These are phyloP conservation scores for Drosophila limbata DNA, from an alignment of 2,888 invertebrate species.

Conservation along the genomic window DNA sequence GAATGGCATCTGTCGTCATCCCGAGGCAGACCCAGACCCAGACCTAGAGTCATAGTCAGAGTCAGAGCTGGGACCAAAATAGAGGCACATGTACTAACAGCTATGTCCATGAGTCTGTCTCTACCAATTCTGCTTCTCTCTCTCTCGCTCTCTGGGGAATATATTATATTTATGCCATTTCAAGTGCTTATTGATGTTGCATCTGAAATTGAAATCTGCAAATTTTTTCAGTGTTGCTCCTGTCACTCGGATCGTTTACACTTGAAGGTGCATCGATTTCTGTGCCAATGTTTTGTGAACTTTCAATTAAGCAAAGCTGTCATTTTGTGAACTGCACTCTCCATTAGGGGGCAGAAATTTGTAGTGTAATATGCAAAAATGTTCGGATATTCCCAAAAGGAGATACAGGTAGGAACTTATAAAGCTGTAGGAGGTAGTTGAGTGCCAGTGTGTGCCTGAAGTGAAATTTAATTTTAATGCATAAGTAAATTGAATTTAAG, in stretches of 20 bases:
- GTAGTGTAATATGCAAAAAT: conserved; percentile 35
- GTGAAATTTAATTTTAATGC: conserved; percentile 64
- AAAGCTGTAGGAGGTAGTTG: neutral
- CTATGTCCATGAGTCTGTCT: conserved; percentile 21
- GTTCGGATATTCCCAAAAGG: conserved; percentile 1
- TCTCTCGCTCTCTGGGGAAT: conserved; percentile 28
- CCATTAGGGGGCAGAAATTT: conserved; percentile 18
- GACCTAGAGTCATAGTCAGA: neutral
- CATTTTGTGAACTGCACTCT: conserved; percentile 46
- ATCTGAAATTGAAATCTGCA: conserved; percentile 79
- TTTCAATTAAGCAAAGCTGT: conserved; percentile 69
- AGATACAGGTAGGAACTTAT: neutral
- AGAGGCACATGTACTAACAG: conserved; percentile 29
- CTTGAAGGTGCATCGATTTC: conserved; percentile 51
- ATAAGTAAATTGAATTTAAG: conserved; percentile 75
- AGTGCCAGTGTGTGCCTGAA: conserved; percentile 1
- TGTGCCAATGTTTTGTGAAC: conserved; percentile 48
- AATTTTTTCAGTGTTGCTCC: conserved; percentile 31
- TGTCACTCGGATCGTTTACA: conserved; percentile 36
- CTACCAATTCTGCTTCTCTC: conserved; percentile 16
- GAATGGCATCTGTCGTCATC: conserved; percentile 42
- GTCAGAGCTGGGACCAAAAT: conserved; percentile 1
- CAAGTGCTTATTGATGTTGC: conserved; percentile 82
- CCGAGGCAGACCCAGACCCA: conserved; percentile 19
- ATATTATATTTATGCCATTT: conserved; percentile 77